Conservation (phyloP, 1,140 invertebrate genomes). For the Cyrtorhinus lividipennis region DNA sequence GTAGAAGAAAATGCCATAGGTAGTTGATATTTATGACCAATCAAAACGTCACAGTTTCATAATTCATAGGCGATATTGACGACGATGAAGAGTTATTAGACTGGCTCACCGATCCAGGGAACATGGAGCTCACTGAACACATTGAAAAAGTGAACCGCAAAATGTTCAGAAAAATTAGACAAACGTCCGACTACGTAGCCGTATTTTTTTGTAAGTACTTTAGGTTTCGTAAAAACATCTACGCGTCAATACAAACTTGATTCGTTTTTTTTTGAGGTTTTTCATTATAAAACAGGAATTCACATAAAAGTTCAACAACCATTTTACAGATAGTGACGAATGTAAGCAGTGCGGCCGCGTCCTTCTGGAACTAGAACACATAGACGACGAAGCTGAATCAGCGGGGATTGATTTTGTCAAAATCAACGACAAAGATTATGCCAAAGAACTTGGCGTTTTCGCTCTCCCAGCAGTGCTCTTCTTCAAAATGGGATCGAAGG, state of each 20-base stretch:
- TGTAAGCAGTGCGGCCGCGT: constrained; percentile 87
- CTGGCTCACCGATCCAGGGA: constrained; percentile 84
- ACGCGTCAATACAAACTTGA: not conserved
- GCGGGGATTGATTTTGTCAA: constrained; percentile 88
- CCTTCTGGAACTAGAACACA: constrained; percentile 76
- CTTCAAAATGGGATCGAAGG: constrained; percentile 73
- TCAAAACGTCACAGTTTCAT: too few relatives aligned
- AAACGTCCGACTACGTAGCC: constrained; percentile 81
- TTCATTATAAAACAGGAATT: too few relatives aligned
- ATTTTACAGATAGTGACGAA: constrained; percentile 70
- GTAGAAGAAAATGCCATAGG: too few relatives aligned
- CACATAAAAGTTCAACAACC: too few relatives aligned
- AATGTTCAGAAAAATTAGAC: constrained; percentile 84
- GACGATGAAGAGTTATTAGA: constrained; percentile 88
- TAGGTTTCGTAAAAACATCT: too few relatives aligned
- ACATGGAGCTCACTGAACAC: constrained; percentile 86
- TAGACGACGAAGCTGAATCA: constrained; percentile 83
- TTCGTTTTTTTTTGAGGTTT: not conserved
- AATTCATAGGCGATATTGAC: constrained; percentile 66
- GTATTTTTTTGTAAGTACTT: constrained; percentile 83
- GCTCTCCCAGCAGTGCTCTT: constrained; percentile 78
- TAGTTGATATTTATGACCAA: too few relatives aligned
- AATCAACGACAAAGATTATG: constrained; percentile 72
- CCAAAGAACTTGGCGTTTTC: constrained; percentile 75
- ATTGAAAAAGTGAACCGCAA: constrained; percentile 86